Evolutionary conservation across 2,113 vertebrate genomes (phyloP), one percentile per base, ranked within the genome.

Genomic region (Aphelocoma coerulescens): DNA sequence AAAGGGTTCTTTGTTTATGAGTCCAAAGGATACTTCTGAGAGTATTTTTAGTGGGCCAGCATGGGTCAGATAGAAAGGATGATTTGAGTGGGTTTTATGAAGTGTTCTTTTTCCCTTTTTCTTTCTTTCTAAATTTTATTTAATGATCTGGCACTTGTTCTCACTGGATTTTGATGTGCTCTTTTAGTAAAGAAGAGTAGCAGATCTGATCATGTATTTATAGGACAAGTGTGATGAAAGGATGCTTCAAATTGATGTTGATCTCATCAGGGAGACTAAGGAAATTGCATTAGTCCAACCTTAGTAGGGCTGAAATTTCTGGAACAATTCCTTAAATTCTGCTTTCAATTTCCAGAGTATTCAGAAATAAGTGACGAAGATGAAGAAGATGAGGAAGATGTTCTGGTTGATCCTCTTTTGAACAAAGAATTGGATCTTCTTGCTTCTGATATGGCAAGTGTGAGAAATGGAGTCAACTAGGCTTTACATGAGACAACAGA

Each of bases 271-370:
- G 37, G 52, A 91, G 22, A 16, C 73, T 65, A 43, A 79, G 23
- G 43, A 85, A 88, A 46, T 46, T 85, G 22, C 27, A 19, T 66
- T 77, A n/a, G 7, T 81, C 41, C 13, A 32, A 22, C 46, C 11
- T 48, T 57, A 68, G 28, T 19, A 43, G 23, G 49, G 19, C 7
- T 88, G 33, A 91, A 75, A 51, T 82, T 52, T 94, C 62, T 94
- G 76, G n/a, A 81, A 44, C 4, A 3, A 16, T 71, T 85, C 57
- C 80, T 62, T 69, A 85, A 79, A 66, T 78, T 96, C 82, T 97
- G 46, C 92, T 93, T 97, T 97, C 76, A 51, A 97, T 97, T 98
- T 98, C 73, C 96, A 98, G 98, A 48, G 35, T n/a, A 49, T 75
- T 67, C 48, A 75, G 87, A 62, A 93, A 59, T 39, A 71, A 88